Evolutionary conservation across 2,888 invertebrate genomes (phyloP).

Genomic region (Mactromeris polynyma): DNA sequence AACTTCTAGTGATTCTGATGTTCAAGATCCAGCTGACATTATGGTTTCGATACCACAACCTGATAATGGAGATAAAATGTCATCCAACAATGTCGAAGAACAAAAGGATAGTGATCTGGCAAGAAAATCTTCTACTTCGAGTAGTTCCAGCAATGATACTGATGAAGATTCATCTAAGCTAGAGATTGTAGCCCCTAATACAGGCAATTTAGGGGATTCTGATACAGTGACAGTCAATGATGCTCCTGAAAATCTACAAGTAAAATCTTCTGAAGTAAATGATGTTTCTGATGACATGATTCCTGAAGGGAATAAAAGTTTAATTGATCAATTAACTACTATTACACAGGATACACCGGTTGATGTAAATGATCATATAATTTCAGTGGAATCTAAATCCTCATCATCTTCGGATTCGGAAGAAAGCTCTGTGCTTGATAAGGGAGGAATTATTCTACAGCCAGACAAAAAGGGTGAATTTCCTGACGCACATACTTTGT

Average conservation of each 20-base stretch:
- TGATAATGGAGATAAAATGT: background rate
- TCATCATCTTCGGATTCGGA: background rate
- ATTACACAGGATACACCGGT: background rate
- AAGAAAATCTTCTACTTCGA: background rate
- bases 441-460: background rate
- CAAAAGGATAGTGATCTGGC: background rate
- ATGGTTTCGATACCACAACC: background rate
- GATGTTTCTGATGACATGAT: background rate
- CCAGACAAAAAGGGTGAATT: background rate
- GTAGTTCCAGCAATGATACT: background rate
- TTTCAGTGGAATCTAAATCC: background rate
- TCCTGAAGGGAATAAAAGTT: background rate
- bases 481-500: background rate
- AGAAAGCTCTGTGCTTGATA: background rate
- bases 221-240: background rate
- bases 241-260: background rate
- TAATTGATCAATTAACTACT: background rate
- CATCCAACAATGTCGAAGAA: background rate
- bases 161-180: background rate
- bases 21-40: background rate
- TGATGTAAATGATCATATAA: background rate
- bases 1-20: background rate
- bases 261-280: background rate
- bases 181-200: background rate
- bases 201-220: background rate